These are phyloP conservation scores for Psittacula derbiana DNA, from an alignment of 2,797 vertebrate species.

Conservation along the genomic window DNA sequence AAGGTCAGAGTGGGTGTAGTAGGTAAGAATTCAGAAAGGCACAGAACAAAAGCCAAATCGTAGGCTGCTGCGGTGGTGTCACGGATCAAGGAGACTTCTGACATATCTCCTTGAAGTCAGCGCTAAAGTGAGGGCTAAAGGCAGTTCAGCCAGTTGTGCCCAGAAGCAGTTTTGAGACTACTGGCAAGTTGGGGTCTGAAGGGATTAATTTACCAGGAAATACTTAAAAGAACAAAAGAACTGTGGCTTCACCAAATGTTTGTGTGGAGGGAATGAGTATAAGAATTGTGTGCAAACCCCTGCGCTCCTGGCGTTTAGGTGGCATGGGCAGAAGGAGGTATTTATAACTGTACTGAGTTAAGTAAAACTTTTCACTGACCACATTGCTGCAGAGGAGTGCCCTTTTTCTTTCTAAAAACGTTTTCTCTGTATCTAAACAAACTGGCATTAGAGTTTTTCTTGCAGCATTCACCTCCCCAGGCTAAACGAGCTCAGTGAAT, in stretches of 20 bases:
- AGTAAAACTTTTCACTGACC: background rate
- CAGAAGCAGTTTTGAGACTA: background rate
- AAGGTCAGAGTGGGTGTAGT: background rate
- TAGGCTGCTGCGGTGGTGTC: background rate
- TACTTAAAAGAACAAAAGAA: background rate
- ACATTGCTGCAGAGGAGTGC: background rate
- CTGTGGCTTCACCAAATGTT: background rate
- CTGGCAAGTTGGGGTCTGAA: accelerated
- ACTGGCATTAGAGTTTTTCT: background rate
- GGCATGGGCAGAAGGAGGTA: background rate
- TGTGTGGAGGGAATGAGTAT: background rate
- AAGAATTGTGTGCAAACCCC: background rate
- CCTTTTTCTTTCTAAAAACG: background rate
- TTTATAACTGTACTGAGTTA: background rate
- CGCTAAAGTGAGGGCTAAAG: background rate
- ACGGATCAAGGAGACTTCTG: background rate
- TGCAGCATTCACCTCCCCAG: background rate
- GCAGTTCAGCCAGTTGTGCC: background rate
- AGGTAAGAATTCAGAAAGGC: background rate
- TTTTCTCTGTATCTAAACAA: background rate
- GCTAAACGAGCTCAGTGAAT: background rate
- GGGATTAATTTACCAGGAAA: background rate
- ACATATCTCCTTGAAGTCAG: background rate
- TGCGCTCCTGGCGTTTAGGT: background rate
- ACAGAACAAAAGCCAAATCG: background rate